A percentile compares a stretch with the other conserved stretches of the same genome.
Evolutionary conservation across 2,797 vertebrate genomes (phyloP).

Genomic region (Dromococcyx pavoninus): DNA sequence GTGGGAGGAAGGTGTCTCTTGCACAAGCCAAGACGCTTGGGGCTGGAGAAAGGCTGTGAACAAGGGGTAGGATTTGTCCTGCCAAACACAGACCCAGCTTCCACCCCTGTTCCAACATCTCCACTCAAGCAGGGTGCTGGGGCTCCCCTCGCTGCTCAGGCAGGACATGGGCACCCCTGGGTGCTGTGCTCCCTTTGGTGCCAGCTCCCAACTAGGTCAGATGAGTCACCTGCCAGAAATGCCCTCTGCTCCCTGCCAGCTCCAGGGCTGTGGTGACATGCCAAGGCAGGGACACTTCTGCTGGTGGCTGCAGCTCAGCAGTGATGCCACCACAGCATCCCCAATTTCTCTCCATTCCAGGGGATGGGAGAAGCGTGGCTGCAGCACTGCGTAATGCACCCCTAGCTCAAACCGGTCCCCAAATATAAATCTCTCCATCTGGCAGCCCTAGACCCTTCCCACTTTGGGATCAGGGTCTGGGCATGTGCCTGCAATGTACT

Average conservation of each 20-base stretch:
- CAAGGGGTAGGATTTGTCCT: neutral
- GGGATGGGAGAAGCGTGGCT: neutral
- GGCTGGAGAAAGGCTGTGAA: neutral
- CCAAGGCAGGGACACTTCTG: fast-evolving
- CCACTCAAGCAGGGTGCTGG: fast-evolving
- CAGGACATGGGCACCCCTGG: neutral
- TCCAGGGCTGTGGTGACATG: fast-evolving
- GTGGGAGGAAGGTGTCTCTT: neutral
- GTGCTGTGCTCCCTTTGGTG: fast-evolving
- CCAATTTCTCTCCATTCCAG: fast-evolving
- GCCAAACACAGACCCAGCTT: fast-evolving
- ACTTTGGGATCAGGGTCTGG: fast-evolving
- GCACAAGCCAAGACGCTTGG: fast-evolving
- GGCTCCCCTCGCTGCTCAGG: neutral
- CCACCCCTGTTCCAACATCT: fast-evolving
- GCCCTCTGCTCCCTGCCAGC: neutral
- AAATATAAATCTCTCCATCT: fast-evolving
- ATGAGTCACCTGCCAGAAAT: neutral
- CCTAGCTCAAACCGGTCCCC: fast-evolving
- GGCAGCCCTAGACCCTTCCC: neutral
- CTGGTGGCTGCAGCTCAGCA: fast-evolving
- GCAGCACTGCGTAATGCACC: fast-evolving
- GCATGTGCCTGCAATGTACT: too few relatives aligned
- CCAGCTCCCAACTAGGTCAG: neutral
- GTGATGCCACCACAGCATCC: neutral